phyloP scores from a whole-genome alignment of 2,113 vertebrate genomes.

The Bos indicus region DNA sequence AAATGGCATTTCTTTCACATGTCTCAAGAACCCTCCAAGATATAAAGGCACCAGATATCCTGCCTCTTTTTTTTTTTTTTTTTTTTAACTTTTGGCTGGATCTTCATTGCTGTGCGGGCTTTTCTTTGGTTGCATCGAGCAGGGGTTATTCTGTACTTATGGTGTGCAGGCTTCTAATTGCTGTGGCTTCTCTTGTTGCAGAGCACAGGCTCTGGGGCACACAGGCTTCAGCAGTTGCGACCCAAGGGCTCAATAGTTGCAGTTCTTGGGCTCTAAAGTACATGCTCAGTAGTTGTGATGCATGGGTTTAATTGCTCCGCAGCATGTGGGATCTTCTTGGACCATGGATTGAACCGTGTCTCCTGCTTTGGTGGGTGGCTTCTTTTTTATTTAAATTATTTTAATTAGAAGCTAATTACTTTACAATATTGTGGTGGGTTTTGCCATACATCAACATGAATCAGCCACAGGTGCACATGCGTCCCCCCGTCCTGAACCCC shows the following conservation, averaged over 20 bases:
- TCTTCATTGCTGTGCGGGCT: neutral
- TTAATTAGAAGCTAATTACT: neutral
- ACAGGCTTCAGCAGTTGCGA: neutral
- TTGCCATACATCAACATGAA: neutral
- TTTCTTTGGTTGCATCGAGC: neutral
- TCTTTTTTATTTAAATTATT: neutral
- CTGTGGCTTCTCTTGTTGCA: neutral
- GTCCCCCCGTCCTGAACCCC: neutral
- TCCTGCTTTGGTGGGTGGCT: neutral
- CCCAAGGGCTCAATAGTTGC: neutral
- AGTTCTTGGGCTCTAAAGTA: neutral
- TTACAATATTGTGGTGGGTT: neutral
- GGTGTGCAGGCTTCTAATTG: neutral
- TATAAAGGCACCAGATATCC: neutral
- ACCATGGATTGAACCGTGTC: neutral
- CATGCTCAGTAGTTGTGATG: neutral
- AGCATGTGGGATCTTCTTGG: neutral
- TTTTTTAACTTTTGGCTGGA: neutral
- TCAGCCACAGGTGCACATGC: neutral
- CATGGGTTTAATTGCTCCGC: neutral
- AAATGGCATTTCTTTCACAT: neutral
- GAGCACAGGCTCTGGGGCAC: neutral
- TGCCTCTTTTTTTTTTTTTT: neutral
- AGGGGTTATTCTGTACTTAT: neutral
- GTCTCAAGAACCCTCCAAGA: neutral